Conservation (phyloP, 2,113 vertebrate species). For the Otolemur garnettii region DNA sequence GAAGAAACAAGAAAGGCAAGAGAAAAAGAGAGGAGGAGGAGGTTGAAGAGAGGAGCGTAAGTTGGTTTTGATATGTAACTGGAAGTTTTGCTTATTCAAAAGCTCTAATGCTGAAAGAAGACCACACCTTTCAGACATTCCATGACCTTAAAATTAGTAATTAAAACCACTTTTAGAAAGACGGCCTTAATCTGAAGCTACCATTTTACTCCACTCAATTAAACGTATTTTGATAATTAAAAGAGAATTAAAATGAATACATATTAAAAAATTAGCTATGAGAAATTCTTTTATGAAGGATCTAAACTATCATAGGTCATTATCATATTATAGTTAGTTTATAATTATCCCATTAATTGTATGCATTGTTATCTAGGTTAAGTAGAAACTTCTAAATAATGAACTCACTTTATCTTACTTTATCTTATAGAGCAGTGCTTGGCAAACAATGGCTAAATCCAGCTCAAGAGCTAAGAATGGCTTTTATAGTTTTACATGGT, state of each 20-base stretch:
- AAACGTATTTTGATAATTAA: constrained; percentile 57
- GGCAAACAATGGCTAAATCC: not conserved
- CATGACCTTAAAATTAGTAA: not conserved
- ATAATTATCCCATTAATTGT: not conserved
- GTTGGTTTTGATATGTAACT: not conserved
- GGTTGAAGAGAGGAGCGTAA: constrained; percentile 84
- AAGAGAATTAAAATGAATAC: constrained; percentile 15
- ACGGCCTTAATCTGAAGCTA: not conserved
- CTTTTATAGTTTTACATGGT: constrained; percentile 27
- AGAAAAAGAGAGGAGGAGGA: constrained; percentile 84
- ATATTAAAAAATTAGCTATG: not conserved
- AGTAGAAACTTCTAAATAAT: not conserved
- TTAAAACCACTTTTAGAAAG: constrained; percentile 44
- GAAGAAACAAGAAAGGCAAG: constrained; percentile 85
- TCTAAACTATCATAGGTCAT: not conserved
- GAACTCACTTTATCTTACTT: not conserved
- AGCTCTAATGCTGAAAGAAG: not conserved
- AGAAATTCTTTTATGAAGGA: not conserved
- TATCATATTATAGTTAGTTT: constrained; percentile 30
- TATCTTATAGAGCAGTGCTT: not conserved
- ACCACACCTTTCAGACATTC: not conserved
- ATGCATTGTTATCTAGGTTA: not conserved
- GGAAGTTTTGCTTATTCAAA: not conserved
- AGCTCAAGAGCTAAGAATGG: not conserved
- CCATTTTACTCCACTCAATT: not conserved